Evolutionary conservation across 92 coral and sea anemone genomes (phyloP).

Genomic region (Epizoanthus ramosus): DNA sequence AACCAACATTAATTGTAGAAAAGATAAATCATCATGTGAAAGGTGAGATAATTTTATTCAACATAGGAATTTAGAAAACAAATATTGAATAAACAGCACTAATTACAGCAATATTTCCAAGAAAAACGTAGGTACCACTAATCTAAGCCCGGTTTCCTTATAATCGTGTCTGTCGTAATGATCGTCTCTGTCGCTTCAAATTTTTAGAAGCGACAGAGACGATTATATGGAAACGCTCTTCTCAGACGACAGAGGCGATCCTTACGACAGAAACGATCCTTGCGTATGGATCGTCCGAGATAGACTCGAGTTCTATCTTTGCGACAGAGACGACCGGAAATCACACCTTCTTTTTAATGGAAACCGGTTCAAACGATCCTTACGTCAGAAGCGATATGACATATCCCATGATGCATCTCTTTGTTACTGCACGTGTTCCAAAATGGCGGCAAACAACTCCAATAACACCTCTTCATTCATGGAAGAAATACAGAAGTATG

Average conservation of each 20-base stretch:
- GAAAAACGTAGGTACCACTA: too few species aligned
- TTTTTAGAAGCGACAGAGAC: slow-evolving; percentile 21
- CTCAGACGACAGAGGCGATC: not conserved
- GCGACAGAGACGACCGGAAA: slow-evolving; percentile 40
- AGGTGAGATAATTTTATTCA: too few species aligned
- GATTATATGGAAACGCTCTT: slow-evolving; percentile 43
- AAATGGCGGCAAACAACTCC: slow-evolving; percentile 30
- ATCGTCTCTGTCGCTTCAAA: slow-evolving; percentile 32
- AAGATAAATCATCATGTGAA: too few species aligned
- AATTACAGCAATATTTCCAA: too few species aligned
- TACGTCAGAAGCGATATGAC: slow-evolving; percentile 19
- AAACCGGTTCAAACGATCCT: slow-evolving; percentile 28
- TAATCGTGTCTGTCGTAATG: slow-evolving; percentile 3
- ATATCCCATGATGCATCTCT: slow-evolving; percentile 35
- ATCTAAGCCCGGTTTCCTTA: slow-evolving; percentile 12
- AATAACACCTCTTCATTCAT: slow-evolving; percentile 30
- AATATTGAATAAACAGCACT: too few species aligned
- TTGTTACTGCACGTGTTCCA: slow-evolving; percentile 20
- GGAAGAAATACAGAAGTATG: slow-evolving; percentile 27
- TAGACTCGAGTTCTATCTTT: slow-evolving; percentile 43
- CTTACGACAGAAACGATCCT: too few species aligned
- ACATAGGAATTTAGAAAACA: too few species aligned
- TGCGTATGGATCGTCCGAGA: slow-evolving; percentile 35
- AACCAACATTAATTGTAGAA: too few species aligned
- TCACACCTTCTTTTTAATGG: slow-evolving; percentile 17